These are phyloP conservation scores for Toxotes jaculatrix DNA, from an alignment of 2,113 vertebrate genomes.

Conservation along the genomic window DNA sequence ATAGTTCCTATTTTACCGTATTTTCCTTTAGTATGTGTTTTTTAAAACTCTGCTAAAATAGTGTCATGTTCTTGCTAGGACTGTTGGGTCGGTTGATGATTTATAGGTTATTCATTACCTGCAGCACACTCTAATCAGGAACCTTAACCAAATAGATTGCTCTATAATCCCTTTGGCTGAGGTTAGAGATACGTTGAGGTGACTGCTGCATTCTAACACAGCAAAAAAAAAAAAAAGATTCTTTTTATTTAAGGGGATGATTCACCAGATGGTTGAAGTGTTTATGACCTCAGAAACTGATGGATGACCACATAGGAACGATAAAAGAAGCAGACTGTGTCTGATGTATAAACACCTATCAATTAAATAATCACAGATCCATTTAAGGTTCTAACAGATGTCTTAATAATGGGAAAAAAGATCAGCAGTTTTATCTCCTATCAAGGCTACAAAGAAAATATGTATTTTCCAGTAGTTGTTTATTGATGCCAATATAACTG, in stretches of 20 bases:
- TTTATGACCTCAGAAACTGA: conserved; percentile 4
- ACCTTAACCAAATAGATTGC: conserved; percentile 17
- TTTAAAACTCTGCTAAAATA: background rate
- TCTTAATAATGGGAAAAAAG: conserved; percentile 40
- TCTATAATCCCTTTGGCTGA: conserved; percentile 18
- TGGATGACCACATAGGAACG: background rate
- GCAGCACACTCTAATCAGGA: conserved; percentile 22
- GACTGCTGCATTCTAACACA: background rate
- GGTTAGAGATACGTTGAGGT: conserved; percentile 19
- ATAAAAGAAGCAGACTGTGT: conserved; percentile 11
- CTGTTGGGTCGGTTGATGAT: conserved; percentile 27
- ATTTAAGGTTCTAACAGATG: conserved; percentile 37
- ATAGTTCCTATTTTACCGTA: background rate
- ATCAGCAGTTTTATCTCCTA: conserved; percentile 53
- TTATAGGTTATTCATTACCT: conserved; percentile 46
- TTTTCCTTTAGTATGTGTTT: background rate
- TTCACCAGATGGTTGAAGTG: background rate
- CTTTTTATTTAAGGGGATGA: background rate
- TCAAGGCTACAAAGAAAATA: conserved; percentile 67
- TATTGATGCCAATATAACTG: conserved; percentile 71
- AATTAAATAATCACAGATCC: background rate
- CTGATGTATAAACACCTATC: conserved; percentile 14
- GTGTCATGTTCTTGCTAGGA: background rate
- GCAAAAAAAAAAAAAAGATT: too few relatives aligned
- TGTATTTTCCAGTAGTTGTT: conserved; percentile 59